Evolutionary conservation across 2,113 vertebrate genomes (phyloP).

Genomic region (Canis aureus): DNA sequence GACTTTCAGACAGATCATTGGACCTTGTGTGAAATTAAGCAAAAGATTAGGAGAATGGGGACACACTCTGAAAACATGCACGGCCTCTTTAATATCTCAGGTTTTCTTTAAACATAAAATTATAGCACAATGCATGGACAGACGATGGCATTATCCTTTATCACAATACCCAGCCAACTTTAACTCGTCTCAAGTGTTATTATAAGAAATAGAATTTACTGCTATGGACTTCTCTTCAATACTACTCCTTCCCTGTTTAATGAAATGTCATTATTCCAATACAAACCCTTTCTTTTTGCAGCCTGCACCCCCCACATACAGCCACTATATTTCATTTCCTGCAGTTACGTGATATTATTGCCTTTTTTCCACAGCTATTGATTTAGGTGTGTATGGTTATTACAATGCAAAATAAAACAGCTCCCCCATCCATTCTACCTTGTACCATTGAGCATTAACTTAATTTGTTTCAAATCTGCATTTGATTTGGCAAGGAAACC

Average conservation of each 20-base stretch:
- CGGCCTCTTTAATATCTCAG: constrained; percentile 86
- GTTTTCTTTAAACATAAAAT: constrained; percentile 88
- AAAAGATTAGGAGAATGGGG: constrained; percentile 82
- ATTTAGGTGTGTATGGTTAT: constrained; percentile 97
- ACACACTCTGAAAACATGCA: constrained; percentile 77
- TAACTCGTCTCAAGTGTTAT: constrained; percentile 92
- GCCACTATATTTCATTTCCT: constrained; percentile 94
- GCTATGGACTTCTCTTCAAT: constrained; percentile 91
- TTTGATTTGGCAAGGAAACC: constrained; percentile 95
- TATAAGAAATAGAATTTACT: constrained; percentile 93
- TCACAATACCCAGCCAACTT: constrained; percentile 89
- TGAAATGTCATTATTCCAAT: constrained; percentile 97
- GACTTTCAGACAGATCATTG: constrained; percentile 26
- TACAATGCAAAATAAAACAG: constrained; percentile 95
- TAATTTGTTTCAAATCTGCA: constrained; percentile 95
- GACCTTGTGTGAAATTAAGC: constrained; percentile 77
- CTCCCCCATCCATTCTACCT: constrained; percentile 95
- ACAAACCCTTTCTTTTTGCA: constrained; percentile 94
- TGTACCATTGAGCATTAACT: constrained; percentile 93
- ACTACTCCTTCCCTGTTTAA: constrained; percentile 91
- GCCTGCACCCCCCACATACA: constrained; percentile 84
- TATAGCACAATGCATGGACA: constrained; percentile 84
- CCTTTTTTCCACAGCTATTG: constrained; percentile 94
- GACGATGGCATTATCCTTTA: constrained; percentile 85
- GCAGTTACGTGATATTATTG: constrained; percentile 94